These are phyloP conservation scores for Eristalis intricaria DNA, from an alignment of 2,888 invertebrate genomes.

Conservation along the genomic window DNA sequence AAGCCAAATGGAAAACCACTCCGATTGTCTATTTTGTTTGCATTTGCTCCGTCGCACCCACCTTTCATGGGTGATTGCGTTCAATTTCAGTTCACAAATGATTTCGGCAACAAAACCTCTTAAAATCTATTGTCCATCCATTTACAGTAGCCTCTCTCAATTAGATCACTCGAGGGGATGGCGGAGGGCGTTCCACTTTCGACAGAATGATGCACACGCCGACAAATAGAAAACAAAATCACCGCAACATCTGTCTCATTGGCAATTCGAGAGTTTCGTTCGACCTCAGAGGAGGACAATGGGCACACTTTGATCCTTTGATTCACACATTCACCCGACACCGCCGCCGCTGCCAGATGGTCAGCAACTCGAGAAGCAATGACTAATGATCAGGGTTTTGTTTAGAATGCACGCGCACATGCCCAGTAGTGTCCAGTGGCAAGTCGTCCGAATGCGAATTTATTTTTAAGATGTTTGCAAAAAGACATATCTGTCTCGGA, in stretches of 20 bases:
- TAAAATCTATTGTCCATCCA: slow-evolving; percentile 42
- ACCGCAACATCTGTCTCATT: slow-evolving; percentile 62
- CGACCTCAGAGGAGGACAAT: slow-evolving; percentile 20
- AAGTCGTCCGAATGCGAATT: slow-evolving; percentile 45
- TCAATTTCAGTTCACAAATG: slow-evolving; percentile 5
- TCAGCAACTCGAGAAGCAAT: slow-evolving; percentile 55
- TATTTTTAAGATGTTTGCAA: slow-evolving; percentile 58
- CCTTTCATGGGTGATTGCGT: slow-evolving; percentile 35
- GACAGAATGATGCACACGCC: neutral
- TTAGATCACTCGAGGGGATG: slow-evolving; percentile 52
- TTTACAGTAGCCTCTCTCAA: slow-evolving; percentile 47
- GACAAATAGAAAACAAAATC: slow-evolving; percentile 8
- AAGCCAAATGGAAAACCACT: slow-evolving; percentile 10
- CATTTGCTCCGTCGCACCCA: slow-evolving; percentile 22
- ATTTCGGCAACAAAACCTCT: slow-evolving; percentile 23
- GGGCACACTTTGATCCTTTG: slow-evolving; percentile 39
- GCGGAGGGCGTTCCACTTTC: neutral
- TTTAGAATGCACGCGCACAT: slow-evolving; percentile 44
- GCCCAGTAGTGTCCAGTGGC: slow-evolving; percentile 30
- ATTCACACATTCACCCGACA: neutral
- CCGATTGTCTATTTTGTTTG: slow-evolving; percentile 27
- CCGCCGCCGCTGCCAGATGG: slow-evolving; percentile 42
- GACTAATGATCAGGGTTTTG: slow-evolving; percentile 35
- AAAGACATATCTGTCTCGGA: slow-evolving; percentile 12
- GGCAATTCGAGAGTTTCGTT: slow-evolving; percentile 10